phyloP scores from a whole-genome alignment of 2,797 vertebrate genomes.

The Molossus alvarezi region DNA sequence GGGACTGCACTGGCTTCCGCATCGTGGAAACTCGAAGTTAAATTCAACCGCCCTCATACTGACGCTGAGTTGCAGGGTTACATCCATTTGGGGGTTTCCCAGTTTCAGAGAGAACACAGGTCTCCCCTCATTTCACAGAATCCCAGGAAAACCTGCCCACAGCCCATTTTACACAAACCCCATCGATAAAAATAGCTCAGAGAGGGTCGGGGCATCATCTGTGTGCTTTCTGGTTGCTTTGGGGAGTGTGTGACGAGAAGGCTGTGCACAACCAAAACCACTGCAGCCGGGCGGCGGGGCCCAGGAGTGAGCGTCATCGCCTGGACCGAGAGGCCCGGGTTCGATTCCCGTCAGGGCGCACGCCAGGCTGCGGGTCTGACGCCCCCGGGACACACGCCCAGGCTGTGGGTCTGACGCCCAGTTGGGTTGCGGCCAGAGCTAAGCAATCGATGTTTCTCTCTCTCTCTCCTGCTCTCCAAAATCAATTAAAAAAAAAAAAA shows the following conservation, averaged over 20 bases:
- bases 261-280: not conserved
- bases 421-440: not conserved
- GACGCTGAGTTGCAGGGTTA: not conserved
- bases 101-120: not conserved
- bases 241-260: not conserved
- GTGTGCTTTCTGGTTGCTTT: not conserved
- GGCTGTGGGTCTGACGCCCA: no score
- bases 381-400: no score
- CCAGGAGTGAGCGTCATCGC: not conserved
- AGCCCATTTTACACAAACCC: not conserved
- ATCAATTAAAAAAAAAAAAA: not conserved
- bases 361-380: no score
- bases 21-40: slow-evolving; percentile 1
- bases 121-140: not conserved
- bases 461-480: not conserved
- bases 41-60: not conserved
- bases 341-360: not conserved
- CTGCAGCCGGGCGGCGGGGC: no score
- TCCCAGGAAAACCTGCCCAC: not conserved
- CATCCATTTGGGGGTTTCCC: not conserved
- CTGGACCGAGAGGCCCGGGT: not conserved
- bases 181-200: not conserved
- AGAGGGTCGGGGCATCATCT: not conserved
- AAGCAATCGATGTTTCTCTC: not conserved
- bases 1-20: not conserved